These are phyloP conservation scores for Tetragonisca angustula DNA, from an alignment of 2,888 invertebrate genomes.

Conservation along the genomic window DNA sequence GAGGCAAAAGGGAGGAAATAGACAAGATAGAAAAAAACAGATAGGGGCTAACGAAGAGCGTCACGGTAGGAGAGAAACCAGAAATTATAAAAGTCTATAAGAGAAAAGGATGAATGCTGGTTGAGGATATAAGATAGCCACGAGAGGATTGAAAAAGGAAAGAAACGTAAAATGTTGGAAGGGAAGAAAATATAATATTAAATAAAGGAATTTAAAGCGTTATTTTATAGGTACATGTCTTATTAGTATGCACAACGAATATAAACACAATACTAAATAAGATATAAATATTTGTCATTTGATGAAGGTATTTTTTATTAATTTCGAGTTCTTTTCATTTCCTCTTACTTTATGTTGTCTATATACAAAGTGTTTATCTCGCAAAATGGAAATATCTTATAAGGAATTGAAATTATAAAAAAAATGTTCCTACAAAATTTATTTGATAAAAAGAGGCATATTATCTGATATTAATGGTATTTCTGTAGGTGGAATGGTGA, in stretches of 20 bases:
- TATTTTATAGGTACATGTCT: neutral
- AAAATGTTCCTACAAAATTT: too few relatives aligned
- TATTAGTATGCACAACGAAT: neutral
- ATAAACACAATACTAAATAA: neutral
- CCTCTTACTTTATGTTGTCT: too few relatives aligned
- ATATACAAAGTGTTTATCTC: too few relatives aligned
- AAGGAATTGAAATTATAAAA: too few relatives aligned
- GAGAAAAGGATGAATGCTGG: neutral
- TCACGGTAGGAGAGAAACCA: neutral
- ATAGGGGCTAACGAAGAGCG: constrained; percentile 7
- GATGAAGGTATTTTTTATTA: neutral
- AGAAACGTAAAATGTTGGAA: neutral
- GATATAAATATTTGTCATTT: neutral
- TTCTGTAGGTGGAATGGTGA: too few relatives aligned
- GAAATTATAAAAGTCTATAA: neutral
- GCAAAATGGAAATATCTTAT: too few relatives aligned
- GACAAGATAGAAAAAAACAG: constrained; percentile 28
- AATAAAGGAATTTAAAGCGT: neutral
- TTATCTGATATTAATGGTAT: too few relatives aligned
- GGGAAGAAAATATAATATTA: constrained; percentile 1
- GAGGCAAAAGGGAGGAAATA: neutral
- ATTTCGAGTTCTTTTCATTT: neutral
- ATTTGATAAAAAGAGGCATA: too few relatives aligned
- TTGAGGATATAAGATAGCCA: constrained; percentile 19
- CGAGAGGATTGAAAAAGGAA: neutral